Base-by-base conservation (phyloP, 2,797 vertebrate genomes). In the Adrianichthys oophorus region DNA sequence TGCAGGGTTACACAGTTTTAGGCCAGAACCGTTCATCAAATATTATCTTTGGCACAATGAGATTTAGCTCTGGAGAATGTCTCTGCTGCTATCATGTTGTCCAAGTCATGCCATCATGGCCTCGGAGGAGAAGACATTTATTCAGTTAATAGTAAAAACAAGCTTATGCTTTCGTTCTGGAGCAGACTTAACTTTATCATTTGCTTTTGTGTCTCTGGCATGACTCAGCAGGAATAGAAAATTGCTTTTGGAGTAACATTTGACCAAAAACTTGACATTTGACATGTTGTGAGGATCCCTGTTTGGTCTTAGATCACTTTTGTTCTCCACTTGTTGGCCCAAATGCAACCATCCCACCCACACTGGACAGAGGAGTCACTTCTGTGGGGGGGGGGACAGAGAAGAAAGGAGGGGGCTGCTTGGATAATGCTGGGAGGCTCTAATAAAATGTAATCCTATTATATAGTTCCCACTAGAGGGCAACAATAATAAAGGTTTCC, bases 401-500 rank as follows among this genome's bases (percentile, higher is more conserved):
- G 84, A 87, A 82, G 82, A 84, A 82, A 79, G 82, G 84, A 72
- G 82, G 77, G 83, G 83, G 80, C 66, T 82, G 81, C 76, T 71
- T 77, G 80, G 88, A 81, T 84, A 83, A 89, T 75, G 89, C 91
- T 92, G 79, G 79, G 81, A 92, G 92, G 92, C 89, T 87, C 90
- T 89, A 92, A 92, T 93, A 93, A 92, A 92, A 92, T 92, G 90
- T 93, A 93, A 93, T 92, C 91, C 91, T 91, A 91, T 93, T 93
- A 92, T 89, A 90, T 86, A 87, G 81, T 85, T 87, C 88, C 87
- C 91, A 91, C 91, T 91, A 91, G 91, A 92, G 91, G 92, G 85
- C 88, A 86, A 90, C 88, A 92, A 92, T 93, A 93, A 93, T 92
- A 92, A 92, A 92, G 90, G 90, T 91, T 92, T 92, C 86, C 90